A percentile compares a stretch with the other conserved stretches of the same genome.
These are phyloP conservation scores for Cyclina sinensis DNA, from an alignment of 1,140 invertebrate genomes.

Conservation along the genomic window DNA sequence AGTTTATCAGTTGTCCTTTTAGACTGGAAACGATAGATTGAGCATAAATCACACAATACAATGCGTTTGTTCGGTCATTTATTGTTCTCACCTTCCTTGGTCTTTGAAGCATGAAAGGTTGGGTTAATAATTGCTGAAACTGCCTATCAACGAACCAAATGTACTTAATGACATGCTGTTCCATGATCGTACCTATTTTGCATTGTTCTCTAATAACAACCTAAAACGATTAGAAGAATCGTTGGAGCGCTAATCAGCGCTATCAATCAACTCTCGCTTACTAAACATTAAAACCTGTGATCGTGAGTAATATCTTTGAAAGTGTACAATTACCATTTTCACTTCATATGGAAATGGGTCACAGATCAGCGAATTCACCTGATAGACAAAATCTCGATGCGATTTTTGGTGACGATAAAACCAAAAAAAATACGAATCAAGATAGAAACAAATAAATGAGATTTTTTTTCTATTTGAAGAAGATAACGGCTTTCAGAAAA, in stretches of 20 bases:
- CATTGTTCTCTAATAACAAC: background rate
- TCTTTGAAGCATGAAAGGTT: too few species aligned
- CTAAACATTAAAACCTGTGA: background rate
- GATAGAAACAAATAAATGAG: constrained; percentile 19
- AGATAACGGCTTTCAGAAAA: too few species aligned
- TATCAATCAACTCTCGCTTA: background rate
- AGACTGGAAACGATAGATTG: too few species aligned
- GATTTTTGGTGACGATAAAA: background rate
- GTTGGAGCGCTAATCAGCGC: background rate
- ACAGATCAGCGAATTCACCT: background rate
- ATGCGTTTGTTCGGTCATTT: too few species aligned
- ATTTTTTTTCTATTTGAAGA: background rate
- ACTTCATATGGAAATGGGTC: constrained; percentile 4
- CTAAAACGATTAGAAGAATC: background rate
- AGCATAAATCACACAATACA: too few species aligned
- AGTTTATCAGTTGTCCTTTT: too few species aligned
- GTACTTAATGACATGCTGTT: background rate
- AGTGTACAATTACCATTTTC: background rate
- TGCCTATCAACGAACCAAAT: background rate
- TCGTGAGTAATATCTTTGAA: background rate
- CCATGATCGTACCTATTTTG: background rate
- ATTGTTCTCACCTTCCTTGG: too few species aligned
- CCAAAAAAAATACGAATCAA: background rate
- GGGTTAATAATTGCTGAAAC: too few species aligned
- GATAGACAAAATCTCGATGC: background rate